A percentile compares a stretch with the other conserved stretches of the same genome.
Conservation (phyloP, 53 echinoderm and acorn worm genomes). For the Paracentrotus lividus region DNA sequence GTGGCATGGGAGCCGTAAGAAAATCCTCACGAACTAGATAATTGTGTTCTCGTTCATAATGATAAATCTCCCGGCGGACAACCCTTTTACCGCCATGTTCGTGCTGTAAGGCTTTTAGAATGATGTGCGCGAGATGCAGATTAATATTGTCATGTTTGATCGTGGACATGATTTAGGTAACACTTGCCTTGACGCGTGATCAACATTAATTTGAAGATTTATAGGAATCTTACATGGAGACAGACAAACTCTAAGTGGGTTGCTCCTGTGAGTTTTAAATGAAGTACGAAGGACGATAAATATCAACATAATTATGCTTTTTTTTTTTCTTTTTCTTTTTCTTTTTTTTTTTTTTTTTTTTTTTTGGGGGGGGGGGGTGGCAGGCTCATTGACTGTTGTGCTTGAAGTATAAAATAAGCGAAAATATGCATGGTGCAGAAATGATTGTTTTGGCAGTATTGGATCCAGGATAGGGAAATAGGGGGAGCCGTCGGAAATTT, state of each 20-base stretch:
- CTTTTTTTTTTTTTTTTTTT: too few species aligned
- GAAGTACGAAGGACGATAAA: too few species aligned
- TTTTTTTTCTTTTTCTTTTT: too few species aligned
- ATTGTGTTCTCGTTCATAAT: not conserved
- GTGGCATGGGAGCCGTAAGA: too few species aligned
- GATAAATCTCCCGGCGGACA: not conserved
- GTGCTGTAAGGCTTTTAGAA: not conserved
- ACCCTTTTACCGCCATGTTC: not conserved
- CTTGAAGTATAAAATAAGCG: too few species aligned
- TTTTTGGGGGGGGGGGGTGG: not conserved
- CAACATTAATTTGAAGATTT: not conserved
- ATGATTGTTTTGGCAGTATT: too few species aligned
- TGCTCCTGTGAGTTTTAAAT: too few species aligned
- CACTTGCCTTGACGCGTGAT: conserved; percentile 8
- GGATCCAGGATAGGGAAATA: too few species aligned
- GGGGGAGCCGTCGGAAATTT: too few species aligned
- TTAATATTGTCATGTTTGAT: conserved; percentile 27
- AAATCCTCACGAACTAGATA: too few species aligned
- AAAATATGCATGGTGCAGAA: too few species aligned
- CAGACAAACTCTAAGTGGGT: not conserved
- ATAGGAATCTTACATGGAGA: not conserved
- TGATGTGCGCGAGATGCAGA: not conserved
- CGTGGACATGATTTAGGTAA: not conserved
- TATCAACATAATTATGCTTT: too few species aligned
- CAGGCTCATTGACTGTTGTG: not conserved